Evolutionary conservation across 2,113 vertebrate genomes (phyloP).

Genomic region (Prolemur simus): DNA sequence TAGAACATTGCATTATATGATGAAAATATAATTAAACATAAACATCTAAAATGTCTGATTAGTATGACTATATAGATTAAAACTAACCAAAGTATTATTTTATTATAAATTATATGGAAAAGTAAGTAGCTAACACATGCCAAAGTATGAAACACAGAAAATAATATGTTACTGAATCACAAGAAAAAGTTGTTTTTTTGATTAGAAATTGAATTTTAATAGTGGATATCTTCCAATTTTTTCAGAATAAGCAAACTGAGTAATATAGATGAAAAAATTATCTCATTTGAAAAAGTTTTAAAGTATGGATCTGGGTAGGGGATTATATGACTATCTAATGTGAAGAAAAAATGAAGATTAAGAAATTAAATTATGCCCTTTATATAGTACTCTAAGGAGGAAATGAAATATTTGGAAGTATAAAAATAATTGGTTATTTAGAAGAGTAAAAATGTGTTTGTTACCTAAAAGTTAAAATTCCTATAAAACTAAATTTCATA

Average conservation of each 20-base stretch:
- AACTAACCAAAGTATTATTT: slow-evolving; percentile 25
- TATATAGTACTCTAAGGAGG: background rate
- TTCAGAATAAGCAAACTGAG: background rate
- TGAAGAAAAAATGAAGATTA: background rate
- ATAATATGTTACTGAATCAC: background rate
- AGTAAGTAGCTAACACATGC: background rate
- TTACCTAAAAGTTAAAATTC: slow-evolving; percentile 35
- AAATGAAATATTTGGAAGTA: slow-evolving; percentile 12
- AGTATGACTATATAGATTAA: background rate
- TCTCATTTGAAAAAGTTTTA: background rate
- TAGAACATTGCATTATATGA: background rate
- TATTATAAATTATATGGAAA: background rate
- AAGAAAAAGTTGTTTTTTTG: slow-evolving; percentile 9
- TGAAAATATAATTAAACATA: slow-evolving; percentile 24
- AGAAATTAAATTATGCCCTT: background rate
- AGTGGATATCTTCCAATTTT: background rate
- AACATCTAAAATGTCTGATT: background rate
- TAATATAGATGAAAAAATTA: background rate
- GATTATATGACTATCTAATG: background rate
- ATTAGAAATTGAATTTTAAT: slow-evolving; percentile 43
- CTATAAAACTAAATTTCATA: slow-evolving; percentile 25
- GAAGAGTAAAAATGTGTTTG: slow-evolving; percentile 9
- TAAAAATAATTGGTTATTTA: slow-evolving; percentile 7
- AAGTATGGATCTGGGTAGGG: background rate
- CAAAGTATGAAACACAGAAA: background rate